Conservation (phyloP, 2,888 invertebrate genomes). For the Oligia latruncula region DNA sequence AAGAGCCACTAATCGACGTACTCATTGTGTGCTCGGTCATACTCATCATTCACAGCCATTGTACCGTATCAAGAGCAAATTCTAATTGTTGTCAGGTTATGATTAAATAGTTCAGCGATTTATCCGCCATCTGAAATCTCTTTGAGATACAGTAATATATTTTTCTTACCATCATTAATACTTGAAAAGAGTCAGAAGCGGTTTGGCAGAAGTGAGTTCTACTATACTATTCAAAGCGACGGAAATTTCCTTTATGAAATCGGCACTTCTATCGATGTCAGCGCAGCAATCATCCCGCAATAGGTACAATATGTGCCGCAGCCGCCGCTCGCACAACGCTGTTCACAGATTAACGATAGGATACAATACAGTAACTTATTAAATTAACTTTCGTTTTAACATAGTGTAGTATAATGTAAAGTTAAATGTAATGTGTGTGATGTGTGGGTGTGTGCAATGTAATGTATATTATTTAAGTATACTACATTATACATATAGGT, state of each 20-base stretch:
- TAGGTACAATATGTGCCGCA: constrained; percentile 16
- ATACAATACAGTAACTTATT: no score
- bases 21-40: constrained; percentile 26
- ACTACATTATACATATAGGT: no score
- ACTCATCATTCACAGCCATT: constrained; percentile 17
- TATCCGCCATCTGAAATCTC: background rate
- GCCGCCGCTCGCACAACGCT: background rate
- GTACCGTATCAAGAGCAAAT: constrained; percentile 18
- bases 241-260: constrained; percentile 19
- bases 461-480: no score
- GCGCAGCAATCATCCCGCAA: background rate
- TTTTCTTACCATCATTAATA: constrained; percentile 31
- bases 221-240: background rate
- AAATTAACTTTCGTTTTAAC: no score
- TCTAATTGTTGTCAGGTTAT: constrained; percentile 37
- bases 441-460: no score
- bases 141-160: background rate
- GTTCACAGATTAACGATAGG: no score
- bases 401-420: no score
- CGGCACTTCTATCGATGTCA: background rate
- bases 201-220: constrained; percentile 13
- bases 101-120: constrained; percentile 43
- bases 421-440: no score
- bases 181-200: constrained; percentile 17
- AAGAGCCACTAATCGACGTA: constrained; percentile 24